Base-by-base conservation (phyloP, 2,888 invertebrate species). In the Creontiades dilutus region DNA sequence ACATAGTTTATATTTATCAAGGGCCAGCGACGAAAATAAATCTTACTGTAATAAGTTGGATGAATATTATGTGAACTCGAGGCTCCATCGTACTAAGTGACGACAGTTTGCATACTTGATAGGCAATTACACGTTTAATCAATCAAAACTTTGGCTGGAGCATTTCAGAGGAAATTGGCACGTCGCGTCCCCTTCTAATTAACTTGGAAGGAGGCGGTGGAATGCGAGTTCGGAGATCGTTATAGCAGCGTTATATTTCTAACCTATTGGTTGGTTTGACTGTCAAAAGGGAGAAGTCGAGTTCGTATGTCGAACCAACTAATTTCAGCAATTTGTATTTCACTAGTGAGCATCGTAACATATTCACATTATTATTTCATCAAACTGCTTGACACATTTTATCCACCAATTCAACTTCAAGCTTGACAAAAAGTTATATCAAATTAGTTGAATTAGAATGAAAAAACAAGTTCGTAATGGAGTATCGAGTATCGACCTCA, bases 71-170 rank as follows among this genome's bases (percentile, higher is more conserved):
- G 52, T 16, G 75, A 28, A 19, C 75, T 28, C n/a, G 28, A 75
- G 2, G 75, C 19, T 75, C 61, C 19, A 68, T 68, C 68, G 23
- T 12, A 23, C 13, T 12, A 23, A 68, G 23, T 7, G 68, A 14
- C 78, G 78, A 46, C 46, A 0, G 78, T 19, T 37, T 78, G 78
- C 37, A 78, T 47, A 78, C 46, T 78, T 78, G 46, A 78, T 16
- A n/a, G n/a, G n/a, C 47, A 47, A 78, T 78, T 78, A 78, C n/a
- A 37, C 78, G 37, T 78, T 78, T 78, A 78, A 78, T 78, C 78
- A 78, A 78, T 78, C 78, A 46, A 47, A 37, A 68, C 68, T 68
- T 68, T 23, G 68, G 23, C 27, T 11, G 5, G 68, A 19, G 68
- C 19, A 68, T 68, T 68, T 68, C 68, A 68, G 23, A 5, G 23